Conservation (phyloP, 1,140 invertebrate species). For the Sipha flava region DNA sequence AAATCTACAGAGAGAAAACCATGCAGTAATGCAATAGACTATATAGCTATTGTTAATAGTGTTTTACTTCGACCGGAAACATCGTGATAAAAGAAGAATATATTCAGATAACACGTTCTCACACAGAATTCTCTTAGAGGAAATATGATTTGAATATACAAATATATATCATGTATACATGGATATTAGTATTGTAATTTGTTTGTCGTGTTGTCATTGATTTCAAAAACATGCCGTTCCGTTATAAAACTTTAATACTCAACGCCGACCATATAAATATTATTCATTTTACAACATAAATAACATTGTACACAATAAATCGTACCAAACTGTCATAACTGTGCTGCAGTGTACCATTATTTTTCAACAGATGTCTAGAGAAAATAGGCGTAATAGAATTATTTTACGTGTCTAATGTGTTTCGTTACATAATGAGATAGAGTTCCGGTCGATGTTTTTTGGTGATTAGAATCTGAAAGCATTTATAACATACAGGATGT, state of each 20-base stretch:
- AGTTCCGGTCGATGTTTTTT: slow-evolving; percentile 1
- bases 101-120: not conserved
- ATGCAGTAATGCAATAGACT: not conserved
- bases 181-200: not conserved
- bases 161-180: not conserved
- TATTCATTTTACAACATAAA: not conserved
- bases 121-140: not conserved
- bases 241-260: not conserved
- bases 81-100: not conserved
- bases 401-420: too few species aligned
- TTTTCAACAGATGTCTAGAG: not conserved
- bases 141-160: not conserved
- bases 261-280: not conserved
- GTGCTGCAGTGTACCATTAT: not conserved
- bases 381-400: too few species aligned
- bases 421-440: not conserved
- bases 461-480: not conserved
- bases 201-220: not conserved
- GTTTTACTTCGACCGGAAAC: not conserved
- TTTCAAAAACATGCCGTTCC: not conserved
- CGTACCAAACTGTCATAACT: not conserved
- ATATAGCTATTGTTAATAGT: not conserved
- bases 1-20: not conserved
- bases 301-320: not conserved
- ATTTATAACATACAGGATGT: too few species aligned